Evolutionary conservation across 2,888 invertebrate genomes (phyloP), one percentile per base, ranked within the genome.

Genomic region (Thera obeliscata): DNA sequence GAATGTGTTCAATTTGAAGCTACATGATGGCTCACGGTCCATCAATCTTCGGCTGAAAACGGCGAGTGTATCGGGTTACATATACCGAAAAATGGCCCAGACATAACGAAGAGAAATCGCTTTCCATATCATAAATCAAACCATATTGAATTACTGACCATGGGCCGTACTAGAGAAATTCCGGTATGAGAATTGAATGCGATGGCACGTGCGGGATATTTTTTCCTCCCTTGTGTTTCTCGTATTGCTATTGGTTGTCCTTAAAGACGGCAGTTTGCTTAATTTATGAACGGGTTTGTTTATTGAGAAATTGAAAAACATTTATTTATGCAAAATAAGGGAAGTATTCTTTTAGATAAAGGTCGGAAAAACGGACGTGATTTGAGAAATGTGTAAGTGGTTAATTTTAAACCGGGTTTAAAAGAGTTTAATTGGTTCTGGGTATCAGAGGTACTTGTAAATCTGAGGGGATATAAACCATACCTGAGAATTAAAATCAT

Each of bases 21-120:
- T 60, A 66, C 69, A 69, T 56, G 66, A 69, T 55, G 57, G 46
- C 60, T 52, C 63, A 2, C 8, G 38, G 36, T 61, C 52, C 63
- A 66, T 69, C 69, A 63, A 69, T 69, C 69, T 69, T 63, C 43
- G 2, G 43, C 33, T 9, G 60, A 50, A 60, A 63, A 61, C 22
- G 54, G 54, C 33, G 64, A 56, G 57, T 61, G 61, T 66, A 66
- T 84, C 80, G 82, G 75, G 81, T 81, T 82, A 84, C 83, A 82
- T 78, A 80, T 9, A 46, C 83, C 81, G 86, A 88, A 88, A 87
- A 89, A 89, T 84, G 75, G 76, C 74, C 80, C 78, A 78, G 78
- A 79, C 78, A 74, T 87, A 87, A 88, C 89, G 85, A 89, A 87
- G 90, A 89, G 81, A 82, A 87, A 90, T 90, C 78, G 84, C 72